Percentiles rank a stretch among this genome's conserved stretches.
Evolutionary conservation across 2,797 vertebrate genomes (phyloP).

Genomic region (Acanthopagrus latus): DNA sequence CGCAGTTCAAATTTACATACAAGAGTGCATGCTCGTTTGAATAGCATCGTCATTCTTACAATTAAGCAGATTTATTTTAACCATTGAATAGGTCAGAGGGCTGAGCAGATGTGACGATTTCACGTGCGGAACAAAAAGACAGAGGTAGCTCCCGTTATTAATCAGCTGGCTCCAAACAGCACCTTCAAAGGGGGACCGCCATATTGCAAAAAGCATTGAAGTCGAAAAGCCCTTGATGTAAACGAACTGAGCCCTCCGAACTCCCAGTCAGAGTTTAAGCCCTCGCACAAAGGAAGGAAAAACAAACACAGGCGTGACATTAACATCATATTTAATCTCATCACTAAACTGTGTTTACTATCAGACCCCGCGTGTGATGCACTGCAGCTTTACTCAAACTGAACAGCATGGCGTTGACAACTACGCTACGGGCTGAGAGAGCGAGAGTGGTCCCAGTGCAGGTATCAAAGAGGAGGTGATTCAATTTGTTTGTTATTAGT

Average conservation of each 20-base stretch:
- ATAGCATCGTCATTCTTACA: conserved; percentile 29
- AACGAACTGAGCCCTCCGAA: conserved; percentile 39
- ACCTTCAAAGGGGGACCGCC: conserved; percentile 42
- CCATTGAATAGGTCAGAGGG: conserved; percentile 36
- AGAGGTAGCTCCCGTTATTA: conserved; percentile 40
- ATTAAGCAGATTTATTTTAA: conserved; percentile 31
- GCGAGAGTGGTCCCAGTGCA: conserved; percentile 8
- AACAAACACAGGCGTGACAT: conserved; percentile 42
- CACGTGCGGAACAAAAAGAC: conserved; percentile 29
- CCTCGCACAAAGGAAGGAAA: conserved; percentile 37
- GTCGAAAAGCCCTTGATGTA: conserved; percentile 35
- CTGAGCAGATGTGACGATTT: conserved; percentile 37
- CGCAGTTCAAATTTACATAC: conserved; percentile 43
- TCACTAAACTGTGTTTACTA: conserved; percentile 39
- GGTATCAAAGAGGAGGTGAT: conserved; percentile 24
- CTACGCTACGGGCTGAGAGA: conserved; percentile 3
- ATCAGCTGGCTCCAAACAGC: conserved; percentile 25
- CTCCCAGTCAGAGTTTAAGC: conserved; percentile 36
- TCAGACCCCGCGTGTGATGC: conserved; percentile 26
- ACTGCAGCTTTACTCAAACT: conserved; percentile 28
- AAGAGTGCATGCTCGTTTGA: conserved; percentile 31
- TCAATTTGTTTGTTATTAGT: conserved; percentile 10
- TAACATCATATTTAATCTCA: conserved; percentile 49
- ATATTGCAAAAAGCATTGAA: conserved; percentile 43
- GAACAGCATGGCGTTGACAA: conserved; percentile 23